phyloP scores from a whole-genome alignment of 1,140 invertebrate genomes.

The Macrobrachium nipponense region DNA sequence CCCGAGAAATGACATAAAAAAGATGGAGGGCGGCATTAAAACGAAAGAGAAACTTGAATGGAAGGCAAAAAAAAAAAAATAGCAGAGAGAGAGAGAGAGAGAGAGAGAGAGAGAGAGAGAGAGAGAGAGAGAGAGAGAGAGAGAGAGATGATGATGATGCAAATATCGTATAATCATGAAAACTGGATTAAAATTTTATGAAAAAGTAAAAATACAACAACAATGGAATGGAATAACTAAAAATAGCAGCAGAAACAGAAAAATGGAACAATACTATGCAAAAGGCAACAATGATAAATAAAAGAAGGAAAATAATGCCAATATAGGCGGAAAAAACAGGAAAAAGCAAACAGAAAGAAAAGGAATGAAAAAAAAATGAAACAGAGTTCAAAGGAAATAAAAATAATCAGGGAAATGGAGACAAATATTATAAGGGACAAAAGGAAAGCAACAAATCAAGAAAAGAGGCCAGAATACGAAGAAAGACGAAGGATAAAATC shows the following conservation, averaged over 20 bases:
- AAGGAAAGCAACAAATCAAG: background rate
- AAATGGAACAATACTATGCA: background rate
- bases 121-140: background rate
- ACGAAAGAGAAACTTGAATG: background rate
- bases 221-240: no score
- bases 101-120: constrained; percentile 8
- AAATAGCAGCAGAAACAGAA: background rate
- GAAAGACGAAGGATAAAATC: no score
- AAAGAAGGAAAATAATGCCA: background rate
- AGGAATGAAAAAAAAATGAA: no score
- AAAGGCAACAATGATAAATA: background rate
- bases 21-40: background rate
- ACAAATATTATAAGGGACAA: background rate
- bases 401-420: background rate
- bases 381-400: background rate
- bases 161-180: background rate
- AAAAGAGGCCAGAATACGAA: background rate
- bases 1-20: background rate
- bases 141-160: background rate
- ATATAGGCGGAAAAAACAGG: background rate
- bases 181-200: background rate
- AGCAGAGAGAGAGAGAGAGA: constrained; percentile 7
- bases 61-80: background rate
- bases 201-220: background rate
- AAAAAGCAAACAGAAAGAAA: no score